Conservation (phyloP, 2,888 invertebrate species). For the Cephus spinipes region DNA sequence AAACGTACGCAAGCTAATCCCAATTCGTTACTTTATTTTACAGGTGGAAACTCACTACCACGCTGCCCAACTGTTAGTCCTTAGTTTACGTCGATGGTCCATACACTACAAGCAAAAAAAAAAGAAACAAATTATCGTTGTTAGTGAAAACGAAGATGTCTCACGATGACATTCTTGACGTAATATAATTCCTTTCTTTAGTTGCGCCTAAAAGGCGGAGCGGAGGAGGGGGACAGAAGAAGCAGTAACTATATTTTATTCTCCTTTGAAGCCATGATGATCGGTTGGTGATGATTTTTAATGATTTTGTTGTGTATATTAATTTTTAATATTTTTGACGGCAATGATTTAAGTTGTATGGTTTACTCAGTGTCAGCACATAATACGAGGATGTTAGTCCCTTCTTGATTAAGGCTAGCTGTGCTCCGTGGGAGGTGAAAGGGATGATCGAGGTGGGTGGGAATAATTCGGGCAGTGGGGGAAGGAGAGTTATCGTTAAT, state of each 20-base stretch:
- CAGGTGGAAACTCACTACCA: conserved; percentile 62
- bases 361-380: conserved; percentile 64
- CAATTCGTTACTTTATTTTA: conserved; percentile 28
- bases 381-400: conserved; percentile 62
- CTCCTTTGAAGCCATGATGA: conserved; percentile 49
- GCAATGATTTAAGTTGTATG: conserved; percentile 60
- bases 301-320: conserved; percentile 62
- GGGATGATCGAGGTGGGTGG: conserved; percentile 51
- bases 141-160: conserved; percentile 53
- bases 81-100: conserved; percentile 65
- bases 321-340: conserved; percentile 41
- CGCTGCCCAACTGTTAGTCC: conserved; percentile 65
- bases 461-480: conserved; percentile 26
- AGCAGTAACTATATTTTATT: conserved; percentile 43
- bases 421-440: conserved; percentile 50
- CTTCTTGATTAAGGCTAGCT: conserved; percentile 59
- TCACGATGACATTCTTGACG: conserved; percentile 55
- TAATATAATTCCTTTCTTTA: conserved; percentile 55
- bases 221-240: conserved; percentile 20
- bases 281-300: conserved; percentile 50
- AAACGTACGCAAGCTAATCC: not conserved
- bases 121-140: conserved; percentile 55
- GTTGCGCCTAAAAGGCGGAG: conserved; percentile 47
- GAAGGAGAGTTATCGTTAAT: not conserved
- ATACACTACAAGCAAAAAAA: conserved; percentile 56